Evolutionary conservation across 2,888 invertebrate species (phyloP).

Genomic region (Lepidochrysops patricia): DNA sequence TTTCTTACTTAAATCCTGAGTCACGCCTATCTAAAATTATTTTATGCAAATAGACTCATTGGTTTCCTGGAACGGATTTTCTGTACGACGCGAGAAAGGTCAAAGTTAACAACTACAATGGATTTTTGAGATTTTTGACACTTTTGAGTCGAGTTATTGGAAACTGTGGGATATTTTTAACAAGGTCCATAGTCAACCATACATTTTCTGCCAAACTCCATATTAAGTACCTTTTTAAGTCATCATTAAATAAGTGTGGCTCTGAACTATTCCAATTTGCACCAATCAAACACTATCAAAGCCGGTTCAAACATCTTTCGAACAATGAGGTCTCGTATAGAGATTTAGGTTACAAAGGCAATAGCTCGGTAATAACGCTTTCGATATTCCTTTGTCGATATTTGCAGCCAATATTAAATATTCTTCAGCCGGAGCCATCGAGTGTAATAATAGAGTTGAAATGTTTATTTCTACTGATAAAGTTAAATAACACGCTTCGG

Average conservation of each 20-base stretch:
- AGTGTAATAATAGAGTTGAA: too few relatives aligned
- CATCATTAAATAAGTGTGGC: too few relatives aligned
- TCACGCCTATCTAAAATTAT: not conserved
- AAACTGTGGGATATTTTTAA: not conserved
- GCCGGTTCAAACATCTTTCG: not conserved
- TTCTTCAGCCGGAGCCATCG: not conserved
- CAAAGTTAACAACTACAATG: too few relatives aligned
- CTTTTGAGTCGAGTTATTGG: not conserved
- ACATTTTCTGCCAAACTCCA: too few relatives aligned
- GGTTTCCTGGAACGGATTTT: not conserved
- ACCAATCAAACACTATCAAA: not conserved
- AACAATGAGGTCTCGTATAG: not conserved
- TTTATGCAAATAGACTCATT: not conserved
- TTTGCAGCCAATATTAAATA: conserved; percentile 5
- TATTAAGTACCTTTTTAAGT: too few relatives aligned
- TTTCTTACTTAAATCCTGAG: not conserved
- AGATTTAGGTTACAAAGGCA: not conserved
- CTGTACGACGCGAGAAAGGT: not conserved
- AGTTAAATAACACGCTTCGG: too few relatives aligned
- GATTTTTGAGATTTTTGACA: too few relatives aligned
- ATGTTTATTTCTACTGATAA: too few relatives aligned
- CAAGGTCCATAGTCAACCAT: too few relatives aligned
- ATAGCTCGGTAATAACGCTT: not conserved
- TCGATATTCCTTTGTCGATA: conserved; percentile 2
- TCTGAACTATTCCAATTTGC: not conserved